Base-by-base conservation (phyloP, 2,888 invertebrate genomes). In the Thymelicus acteon region DNA sequence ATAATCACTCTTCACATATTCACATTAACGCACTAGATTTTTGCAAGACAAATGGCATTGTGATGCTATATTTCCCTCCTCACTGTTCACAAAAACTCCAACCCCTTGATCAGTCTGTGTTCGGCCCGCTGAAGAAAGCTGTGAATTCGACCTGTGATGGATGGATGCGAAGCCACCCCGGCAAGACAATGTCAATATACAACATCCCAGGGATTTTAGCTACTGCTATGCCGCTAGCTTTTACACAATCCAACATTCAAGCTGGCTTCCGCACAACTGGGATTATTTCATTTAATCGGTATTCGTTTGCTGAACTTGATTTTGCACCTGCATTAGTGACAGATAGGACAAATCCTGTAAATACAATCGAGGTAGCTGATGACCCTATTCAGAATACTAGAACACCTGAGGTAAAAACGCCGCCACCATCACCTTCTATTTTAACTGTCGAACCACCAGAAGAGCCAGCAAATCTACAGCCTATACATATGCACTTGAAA, bases 1-100 rank as follows among this genome's bases (percentile, higher is more conserved):
- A 82, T 64, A 81, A 82, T 12, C 81, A 82, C 44, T 39, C 76
- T 0, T 82, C 79, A 0, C 80, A 83, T 67, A 70, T 80, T 1
- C 47, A 69, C 15, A 79, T 80, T 37, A 72, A 75, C 5, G 44
- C 57, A n/a, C 24, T 65, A 39, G 65, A 64, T 13, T 68, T 19
- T 19, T 52, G 19, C 6, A 64, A 52, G 31, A 15, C 37, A 0
- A 64, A 64, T 13, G 40, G 40, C 1, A 40, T 64, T 6, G 12
- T 37, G 0, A 2, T 64, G 0, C 24, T 64, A 12, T 64, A 54
- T 13, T 64, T 64, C 6, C 54, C 64, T 2, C 64, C 54, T 0
- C 64, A 64, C 6, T 64, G 64, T 13, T 40, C 52, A 2, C 57
- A 65, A 10, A 65, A 44, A 10, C 57, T 65, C 0, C 65, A 65